Evolutionary conservation across 2,888 invertebrate genomes (phyloP).

Genomic region (Notodonta ziczac): DNA sequence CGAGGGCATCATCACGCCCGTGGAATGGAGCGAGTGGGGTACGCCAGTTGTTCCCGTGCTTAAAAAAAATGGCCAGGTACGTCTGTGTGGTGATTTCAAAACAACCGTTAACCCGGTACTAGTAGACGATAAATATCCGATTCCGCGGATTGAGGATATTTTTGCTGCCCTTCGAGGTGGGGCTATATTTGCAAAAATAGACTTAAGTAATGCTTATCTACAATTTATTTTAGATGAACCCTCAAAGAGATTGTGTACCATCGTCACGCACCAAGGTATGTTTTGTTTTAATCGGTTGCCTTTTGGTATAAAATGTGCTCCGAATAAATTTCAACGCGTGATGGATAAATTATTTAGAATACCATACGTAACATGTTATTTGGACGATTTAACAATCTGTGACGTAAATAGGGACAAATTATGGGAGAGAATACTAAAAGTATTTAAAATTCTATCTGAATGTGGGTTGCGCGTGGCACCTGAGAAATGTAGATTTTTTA

Average conservation of each 20-base stretch:
- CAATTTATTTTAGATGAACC: background rate
- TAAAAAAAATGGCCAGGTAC: background rate
- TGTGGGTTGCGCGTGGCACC: no score
- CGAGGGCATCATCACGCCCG: background rate
- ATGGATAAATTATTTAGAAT: no score
- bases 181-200: background rate
- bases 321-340: no score
- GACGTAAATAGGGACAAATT: no score
- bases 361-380: no score
- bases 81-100: background rate
- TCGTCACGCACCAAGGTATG: background rate
- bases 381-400: no score
- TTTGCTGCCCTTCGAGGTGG: no score
- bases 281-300: background rate
- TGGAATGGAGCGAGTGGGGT: constrained; percentile 1
- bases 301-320: background rate
- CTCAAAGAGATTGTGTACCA: background rate
- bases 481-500: no score
- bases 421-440: no score
- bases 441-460: no score
- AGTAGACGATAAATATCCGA: no score
- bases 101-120: no score
- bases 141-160: background rate
- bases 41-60: background rate
- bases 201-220: background rate